Evolutionary conservation across 1,140 invertebrate species (phyloP).

Genomic region (Drosophila santomea): DNA sequence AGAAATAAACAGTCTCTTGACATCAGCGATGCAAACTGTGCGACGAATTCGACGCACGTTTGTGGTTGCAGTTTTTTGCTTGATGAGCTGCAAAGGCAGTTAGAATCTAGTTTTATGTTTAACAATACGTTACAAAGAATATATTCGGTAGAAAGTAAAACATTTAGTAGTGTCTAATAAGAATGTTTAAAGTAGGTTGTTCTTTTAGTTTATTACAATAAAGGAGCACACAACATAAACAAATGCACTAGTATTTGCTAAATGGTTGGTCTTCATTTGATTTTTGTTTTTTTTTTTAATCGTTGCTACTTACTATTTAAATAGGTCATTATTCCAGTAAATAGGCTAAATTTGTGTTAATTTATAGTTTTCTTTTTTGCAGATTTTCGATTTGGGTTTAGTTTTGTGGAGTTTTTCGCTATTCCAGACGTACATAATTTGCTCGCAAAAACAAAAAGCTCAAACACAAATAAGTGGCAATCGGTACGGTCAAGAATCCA

Average conservation of each 20-base stretch:
- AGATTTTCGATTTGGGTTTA: conserved; percentile 67
- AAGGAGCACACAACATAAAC: conserved; percentile 81
- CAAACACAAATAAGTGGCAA: conserved; percentile 42
- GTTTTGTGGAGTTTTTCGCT: conserved; percentile 40
- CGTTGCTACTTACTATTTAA: conserved; percentile 81
- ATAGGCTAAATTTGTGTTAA: conserved; percentile 77
- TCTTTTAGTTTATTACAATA: conserved; percentile 62
- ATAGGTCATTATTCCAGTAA: conserved; percentile 80
- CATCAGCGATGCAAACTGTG: conserved; percentile 67
- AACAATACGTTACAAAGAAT: conserved; percentile 73
- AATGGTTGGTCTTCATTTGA: conserved; percentile 55
- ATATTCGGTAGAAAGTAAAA: conserved; percentile 74
- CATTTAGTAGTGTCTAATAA: conserved; percentile 80
- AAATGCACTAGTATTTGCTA: conserved; percentile 72
- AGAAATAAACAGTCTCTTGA: conserved; percentile 71
- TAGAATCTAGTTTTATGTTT: conserved; percentile 70
- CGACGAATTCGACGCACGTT: conserved; percentile 34
- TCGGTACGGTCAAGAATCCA: conserved; percentile 60
- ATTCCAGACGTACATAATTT: conserved; percentile 57
- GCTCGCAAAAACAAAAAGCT: conserved; percentile 54
- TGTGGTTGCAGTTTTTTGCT: conserved; percentile 42
- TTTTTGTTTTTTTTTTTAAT: conserved; percentile 49
- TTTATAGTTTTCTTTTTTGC: conserved; percentile 61
- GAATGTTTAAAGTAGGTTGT: conserved; percentile 62
- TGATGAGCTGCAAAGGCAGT: conserved; percentile 69